These are phyloP conservation scores for Keiferia lycopersicella DNA, from an alignment of 2,888 invertebrate species.

Conservation along the genomic window DNA sequence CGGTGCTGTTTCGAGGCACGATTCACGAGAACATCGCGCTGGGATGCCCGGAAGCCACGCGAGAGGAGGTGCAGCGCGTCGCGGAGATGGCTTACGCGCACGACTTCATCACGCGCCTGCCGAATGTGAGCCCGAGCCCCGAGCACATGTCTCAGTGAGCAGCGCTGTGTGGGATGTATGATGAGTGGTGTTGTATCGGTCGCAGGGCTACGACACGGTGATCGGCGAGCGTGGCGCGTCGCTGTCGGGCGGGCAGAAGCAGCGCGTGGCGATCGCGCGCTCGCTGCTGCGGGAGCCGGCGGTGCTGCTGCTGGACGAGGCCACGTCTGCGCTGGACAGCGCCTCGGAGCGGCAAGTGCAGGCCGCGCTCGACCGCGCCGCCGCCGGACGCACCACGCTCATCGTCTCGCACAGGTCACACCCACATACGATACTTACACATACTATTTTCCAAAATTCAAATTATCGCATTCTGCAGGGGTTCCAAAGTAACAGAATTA, in stretches of 20 bases:
- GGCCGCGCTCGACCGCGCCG: constrained; percentile 87
- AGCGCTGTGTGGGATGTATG: too few relatives aligned
- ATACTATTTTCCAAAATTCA: too few relatives aligned
- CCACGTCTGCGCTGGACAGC: constrained; percentile 91
- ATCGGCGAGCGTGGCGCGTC: constrained; percentile 91
- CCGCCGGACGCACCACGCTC: constrained; percentile 87
- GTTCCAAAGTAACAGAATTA: too few relatives aligned
- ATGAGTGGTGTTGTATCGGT: too few relatives aligned
- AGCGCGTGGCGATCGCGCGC: constrained; percentile 91
- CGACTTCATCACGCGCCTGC: constrained; percentile 86
- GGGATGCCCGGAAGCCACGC: constrained; percentile 84
- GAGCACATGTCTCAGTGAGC: too few relatives aligned
- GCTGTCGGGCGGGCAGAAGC: constrained; percentile 91
- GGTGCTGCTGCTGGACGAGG: constrained; percentile 89
- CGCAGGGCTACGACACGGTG: constrained; percentile 87
- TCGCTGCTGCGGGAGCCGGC: constrained; percentile 89
- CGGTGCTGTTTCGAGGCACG: constrained; percentile 90
- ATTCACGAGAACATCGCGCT: constrained; percentile 87
- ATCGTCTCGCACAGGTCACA: constrained; percentile 84
- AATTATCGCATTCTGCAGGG: too few relatives aligned
- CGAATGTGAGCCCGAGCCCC: constrained; percentile 79
- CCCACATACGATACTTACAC: too few relatives aligned
- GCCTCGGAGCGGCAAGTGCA: constrained; percentile 91
- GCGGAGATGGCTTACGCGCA: constrained; percentile 89
- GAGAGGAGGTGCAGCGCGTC: constrained; percentile 85